Evolutionary conservation across 2,888 invertebrate genomes (phyloP).

Genomic region (Bembecia ichneumoniformis): DNA sequence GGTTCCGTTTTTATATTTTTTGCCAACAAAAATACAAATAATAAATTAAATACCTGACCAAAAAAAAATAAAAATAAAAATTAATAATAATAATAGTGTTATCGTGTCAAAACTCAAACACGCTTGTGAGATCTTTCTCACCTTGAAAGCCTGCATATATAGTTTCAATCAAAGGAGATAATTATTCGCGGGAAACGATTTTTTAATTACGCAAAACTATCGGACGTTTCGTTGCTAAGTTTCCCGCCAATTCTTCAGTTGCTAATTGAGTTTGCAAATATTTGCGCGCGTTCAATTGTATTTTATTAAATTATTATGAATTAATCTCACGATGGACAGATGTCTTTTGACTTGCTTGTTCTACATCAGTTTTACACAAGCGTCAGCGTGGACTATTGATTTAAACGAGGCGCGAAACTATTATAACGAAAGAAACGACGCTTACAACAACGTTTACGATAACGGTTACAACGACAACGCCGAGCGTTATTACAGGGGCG

Average conservation of each 20-base stretch:
- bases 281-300: not conserved
- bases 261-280: not conserved
- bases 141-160: too few species aligned
- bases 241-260: conserved; percentile 13
- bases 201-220: conserved; percentile 47
- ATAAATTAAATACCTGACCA: too few species aligned
- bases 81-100: too few species aligned
- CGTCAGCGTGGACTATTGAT: conserved; percentile 50
- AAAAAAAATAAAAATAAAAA: too few species aligned
- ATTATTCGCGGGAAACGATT: conserved; percentile 40
- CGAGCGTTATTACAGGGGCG: conserved; percentile 20
- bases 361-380: conserved; percentile 24
- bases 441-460: not conserved
- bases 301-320: not conserved
- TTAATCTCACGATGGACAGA: conserved; percentile 13
- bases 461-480: not conserved
- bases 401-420: conserved; percentile 41
- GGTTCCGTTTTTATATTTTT: too few species aligned
- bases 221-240: conserved; percentile 23
- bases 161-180: too few species aligned
- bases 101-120: too few species aligned
- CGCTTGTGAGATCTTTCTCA: too few species aligned
- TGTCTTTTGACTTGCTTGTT: conserved; percentile 19
- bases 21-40: too few species aligned
- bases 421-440: conserved; percentile 30